Conservation (phyloP, 2,113 vertebrate species). For the Etheostoma cragini region DNA sequence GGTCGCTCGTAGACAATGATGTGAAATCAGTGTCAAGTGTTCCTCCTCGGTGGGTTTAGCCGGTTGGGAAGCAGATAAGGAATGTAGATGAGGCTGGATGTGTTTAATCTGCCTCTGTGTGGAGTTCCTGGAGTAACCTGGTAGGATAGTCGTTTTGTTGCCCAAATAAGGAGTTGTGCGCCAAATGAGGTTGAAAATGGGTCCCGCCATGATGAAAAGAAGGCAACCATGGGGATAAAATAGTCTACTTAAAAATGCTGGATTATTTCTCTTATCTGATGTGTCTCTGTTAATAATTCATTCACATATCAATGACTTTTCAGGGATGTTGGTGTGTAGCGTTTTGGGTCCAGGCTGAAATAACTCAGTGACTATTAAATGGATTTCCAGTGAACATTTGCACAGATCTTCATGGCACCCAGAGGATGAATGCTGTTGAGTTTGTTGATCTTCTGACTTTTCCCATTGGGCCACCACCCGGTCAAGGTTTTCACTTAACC, state of each 20-base stretch:
- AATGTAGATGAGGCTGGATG: slow-evolving; percentile 30
- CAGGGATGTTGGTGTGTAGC: neutral
- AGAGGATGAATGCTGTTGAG: neutral
- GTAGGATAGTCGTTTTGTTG: no score
- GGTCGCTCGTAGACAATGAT: slow-evolving; percentile 56
- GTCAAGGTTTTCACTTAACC: neutral
- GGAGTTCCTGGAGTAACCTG: neutral
- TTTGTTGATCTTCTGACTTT: neutral
- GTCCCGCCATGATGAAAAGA: neutral
- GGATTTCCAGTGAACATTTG: neutral
- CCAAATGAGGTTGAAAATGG: neutral
- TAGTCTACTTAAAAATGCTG: neutral
- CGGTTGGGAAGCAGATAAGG: slow-evolving; percentile 49
- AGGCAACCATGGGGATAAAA: neutral
- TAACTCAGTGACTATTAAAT: neutral
- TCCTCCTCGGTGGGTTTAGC: slow-evolving; percentile 52
- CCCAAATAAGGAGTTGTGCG: neutral
- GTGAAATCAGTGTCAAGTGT: slow-evolving; percentile 65
- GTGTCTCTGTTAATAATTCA: neutral
- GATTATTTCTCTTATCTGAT: neutral
- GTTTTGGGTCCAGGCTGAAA: slow-evolving; percentile 1
- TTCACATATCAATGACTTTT: neutral
- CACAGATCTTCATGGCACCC: neutral
- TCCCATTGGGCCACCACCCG: neutral
- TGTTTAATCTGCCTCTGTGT: slow-evolving; percentile 13